Conservation (phyloP, 2,113 vertebrate species). For the Apeltes quadracus region DNA sequence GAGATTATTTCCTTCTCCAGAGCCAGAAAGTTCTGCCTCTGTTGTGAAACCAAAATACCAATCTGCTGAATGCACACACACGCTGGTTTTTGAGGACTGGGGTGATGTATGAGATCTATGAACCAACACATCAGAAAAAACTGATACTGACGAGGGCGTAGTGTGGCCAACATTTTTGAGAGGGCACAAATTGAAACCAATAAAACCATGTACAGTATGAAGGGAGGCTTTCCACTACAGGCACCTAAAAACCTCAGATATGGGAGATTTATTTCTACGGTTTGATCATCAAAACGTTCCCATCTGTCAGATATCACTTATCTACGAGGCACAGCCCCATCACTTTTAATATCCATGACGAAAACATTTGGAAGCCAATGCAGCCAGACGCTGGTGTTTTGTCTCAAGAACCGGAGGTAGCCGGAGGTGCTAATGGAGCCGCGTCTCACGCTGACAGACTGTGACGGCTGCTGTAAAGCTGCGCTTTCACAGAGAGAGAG, state of each 20-base stretch:
- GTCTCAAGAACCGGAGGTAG: conserved; percentile 28
- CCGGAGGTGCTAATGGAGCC: conserved; percentile 50
- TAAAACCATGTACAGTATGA: conserved; percentile 11
- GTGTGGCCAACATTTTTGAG: conserved; percentile 40
- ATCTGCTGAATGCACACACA: background rate
- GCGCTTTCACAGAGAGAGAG: conserved; percentile 30
- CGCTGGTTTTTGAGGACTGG: conserved; percentile 9
- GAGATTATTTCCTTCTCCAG: conserved; percentile 18
- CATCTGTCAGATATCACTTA: conserved; percentile 25
- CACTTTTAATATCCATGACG: conserved; percentile 31
- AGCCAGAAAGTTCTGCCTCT: conserved; percentile 18
- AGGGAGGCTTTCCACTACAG: conserved; percentile 10
- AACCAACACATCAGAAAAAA: conserved; percentile 50
- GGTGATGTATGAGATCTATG: conserved; percentile 48
- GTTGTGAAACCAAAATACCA: conserved; percentile 23
- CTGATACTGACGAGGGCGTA: conserved; percentile 29
- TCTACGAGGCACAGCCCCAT: conserved; percentile 18
- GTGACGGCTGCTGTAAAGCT: conserved; percentile 30
- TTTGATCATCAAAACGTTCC: conserved; percentile 24
- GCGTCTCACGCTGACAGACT: conserved; percentile 38
- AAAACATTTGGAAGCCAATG: conserved; percentile 40
- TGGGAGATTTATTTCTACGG: background rate
- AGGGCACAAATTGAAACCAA: conserved; percentile 36
- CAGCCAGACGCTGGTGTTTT: conserved; percentile 26
- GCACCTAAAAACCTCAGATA: conserved; percentile 1